Base-by-base conservation (phyloP, 92 coral and sea anemone genomes). In the Plumapathes pennacea region DNA sequence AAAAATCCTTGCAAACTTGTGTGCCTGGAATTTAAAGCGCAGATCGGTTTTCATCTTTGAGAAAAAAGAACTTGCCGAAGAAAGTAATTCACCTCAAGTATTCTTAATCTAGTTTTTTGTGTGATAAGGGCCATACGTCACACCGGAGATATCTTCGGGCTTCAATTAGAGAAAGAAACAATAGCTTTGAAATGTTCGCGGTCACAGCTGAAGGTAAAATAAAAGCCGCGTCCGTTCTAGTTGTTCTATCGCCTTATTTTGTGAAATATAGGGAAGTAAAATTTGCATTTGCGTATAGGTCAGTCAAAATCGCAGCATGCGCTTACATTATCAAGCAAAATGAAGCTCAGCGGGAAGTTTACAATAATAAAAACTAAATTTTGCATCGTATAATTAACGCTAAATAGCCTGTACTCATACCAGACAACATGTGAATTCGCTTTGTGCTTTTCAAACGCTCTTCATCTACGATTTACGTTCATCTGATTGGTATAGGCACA, bases 301-400 rank as follows among this genome's bases (percentile, higher is more conserved):
- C 77, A 72, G 66, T 70, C 78, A 66, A 52, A 9, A 50, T 57
- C 89, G 38, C 96, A 77, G 96, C 96, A 78, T 88, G 96, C 65
- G 86, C 78, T 60, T 22, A 86, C 70, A 78, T 88, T 88, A 88
- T 83, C 90, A 69, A 62, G 67, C 62, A 76, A 88, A 84, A 83
- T 72, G 90, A 76, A 80, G 49, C 96, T 39, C 96, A 88, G 96
- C 96, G 72, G 90, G 96, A 52, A 71, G 76, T 74, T 88, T 73
- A 68, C 74, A 80, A 88, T 88, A 83, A 88, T 78, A 88, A 83
- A 83, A 88, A 88, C 83, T 88, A 88, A 88, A 88, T 83, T 88
- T 90, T 78, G 74, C 96, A 83, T 88, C 83, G 74, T 83, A 88
- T 83, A 83, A 88, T 88, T 83, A 88, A 88, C 77, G 90, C 90